Evolutionary conservation across 1,140 invertebrate species (phyloP).

Genomic region (Lasioglossum albipes): DNA sequence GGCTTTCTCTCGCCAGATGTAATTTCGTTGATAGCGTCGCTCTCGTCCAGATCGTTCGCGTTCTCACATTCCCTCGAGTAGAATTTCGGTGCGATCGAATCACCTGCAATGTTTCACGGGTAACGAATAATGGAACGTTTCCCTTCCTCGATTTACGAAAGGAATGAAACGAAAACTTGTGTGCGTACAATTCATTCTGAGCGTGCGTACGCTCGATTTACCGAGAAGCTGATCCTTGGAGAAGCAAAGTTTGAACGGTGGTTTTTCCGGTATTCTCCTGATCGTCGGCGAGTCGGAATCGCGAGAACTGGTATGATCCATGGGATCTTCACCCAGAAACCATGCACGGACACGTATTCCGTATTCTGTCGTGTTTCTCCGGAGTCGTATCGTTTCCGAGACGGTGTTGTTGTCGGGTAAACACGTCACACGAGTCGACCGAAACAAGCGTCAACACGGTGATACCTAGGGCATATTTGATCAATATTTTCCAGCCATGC

Average conservation of each 20-base stretch:
- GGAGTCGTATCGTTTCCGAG: too few relatives aligned
- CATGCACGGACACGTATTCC: too few relatives aligned
- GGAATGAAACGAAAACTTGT: too few relatives aligned
- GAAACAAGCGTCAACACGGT: background rate
- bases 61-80: conserved; percentile 64
- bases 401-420: too few relatives aligned
- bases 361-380: too few relatives aligned
- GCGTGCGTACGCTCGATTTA: conserved; percentile 62
- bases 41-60: conserved; percentile 44
- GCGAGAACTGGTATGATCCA: conserved; percentile 34
- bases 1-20: conserved; percentile 44
- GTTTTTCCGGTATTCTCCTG: conserved; percentile 51
- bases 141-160: too few relatives aligned
- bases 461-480: conserved; percentile 62
- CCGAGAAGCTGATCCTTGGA: conserved; percentile 68
- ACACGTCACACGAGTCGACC: background rate
- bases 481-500: conserved; percentile 63
- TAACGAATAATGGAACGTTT: too few relatives aligned
- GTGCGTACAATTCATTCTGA: conserved; percentile 65
- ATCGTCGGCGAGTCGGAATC: conserved; percentile 37
- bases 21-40: conserved; percentile 51
- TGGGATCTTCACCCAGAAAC: background rate
- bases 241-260: conserved; percentile 73
- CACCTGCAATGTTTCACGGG: conserved; percentile 52
- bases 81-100: conserved; percentile 73